Base-by-base conservation (phyloP, 37 sponge, comb jelly and placozoan genomes). In the Beroe forskalii region DNA sequence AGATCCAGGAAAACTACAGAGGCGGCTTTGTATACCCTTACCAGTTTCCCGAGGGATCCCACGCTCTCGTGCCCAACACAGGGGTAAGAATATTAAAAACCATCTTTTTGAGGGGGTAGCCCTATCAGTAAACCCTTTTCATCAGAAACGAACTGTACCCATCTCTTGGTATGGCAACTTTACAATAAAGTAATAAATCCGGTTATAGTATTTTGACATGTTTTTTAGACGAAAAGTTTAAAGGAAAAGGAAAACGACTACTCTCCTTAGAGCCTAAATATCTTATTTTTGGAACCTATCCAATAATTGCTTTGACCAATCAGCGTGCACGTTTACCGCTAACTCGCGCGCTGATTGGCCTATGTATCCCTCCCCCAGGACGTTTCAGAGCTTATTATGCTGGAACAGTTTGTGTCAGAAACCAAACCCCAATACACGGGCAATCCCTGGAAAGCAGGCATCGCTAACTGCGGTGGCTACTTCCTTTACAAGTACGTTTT, bases 41-140 rank as follows among this genome's bases (percentile, higher is more conserved):
- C 86, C 86, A 80, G 86, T 80, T 80, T 37, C 48, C 43, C 2
- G 86, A 80, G 8, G 86, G 86, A 2, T 40, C 86, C 40, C 86
- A 80, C 55, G 44, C 86, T 80, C 1, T 1, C 6, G 86, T 80
- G 0, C 25, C 86, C 40, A 80, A 80, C 23, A n/a, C n/a, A n/a
- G n/a, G n/a, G n/a, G n/a, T n/a, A n/a, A n/a, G n/a, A n/a, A n/a
- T n/a, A n/a, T n/a, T n/a, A n/a, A n/a, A n/a, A n/a, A n/a, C n/a
- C n/a, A n/a, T n/a, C n/a, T n/a, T n/a, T n/a, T n/a, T n/a, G n/a
- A n/a, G n/a, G n/a, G n/a, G n/a, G n/a, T n/a, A n/a, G n/a, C n/a
- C n/a, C n/a, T n/a, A n/a, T n/a, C n/a, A n/a, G n/a, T n/a, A n/a
- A n/a, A n/a, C n/a, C n/a, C n/a, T n/a, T n/a, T n/a, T n/a, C n/a